Conservation (phyloP, 2,797 vertebrate species). For the Garrulus glandarius region DNA sequence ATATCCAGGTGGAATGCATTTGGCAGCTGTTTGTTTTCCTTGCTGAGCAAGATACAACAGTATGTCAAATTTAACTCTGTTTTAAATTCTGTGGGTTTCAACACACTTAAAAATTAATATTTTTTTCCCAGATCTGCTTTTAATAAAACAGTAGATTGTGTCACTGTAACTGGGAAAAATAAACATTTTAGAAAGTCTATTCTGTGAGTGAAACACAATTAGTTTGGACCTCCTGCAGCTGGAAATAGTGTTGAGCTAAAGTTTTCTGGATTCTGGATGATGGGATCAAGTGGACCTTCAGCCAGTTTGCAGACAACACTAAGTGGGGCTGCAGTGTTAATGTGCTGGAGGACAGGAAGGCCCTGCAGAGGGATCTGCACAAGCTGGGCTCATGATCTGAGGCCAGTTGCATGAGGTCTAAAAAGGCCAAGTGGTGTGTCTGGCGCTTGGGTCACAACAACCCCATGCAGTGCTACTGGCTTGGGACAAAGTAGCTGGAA, state of each 20-base stretch:
- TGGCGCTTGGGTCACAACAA: not conserved
- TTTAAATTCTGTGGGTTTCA: not conserved
- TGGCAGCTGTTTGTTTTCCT: not conserved
- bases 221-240: not conserved
- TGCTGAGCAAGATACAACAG: not conserved
- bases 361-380: not conserved
- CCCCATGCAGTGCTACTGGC: rapidly evolving
- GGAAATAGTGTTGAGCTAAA: not conserved
- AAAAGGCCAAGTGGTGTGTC: too few species aligned
- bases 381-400: not conserved
- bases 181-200: not conserved
- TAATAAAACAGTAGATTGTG: not conserved
- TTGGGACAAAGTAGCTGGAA: too few species aligned
- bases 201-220: not conserved
- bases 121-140: not conserved
- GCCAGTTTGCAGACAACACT: not conserved
- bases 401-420: too few species aligned
- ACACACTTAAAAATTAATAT: not conserved
- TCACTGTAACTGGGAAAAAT: not conserved
- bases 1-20: not conserved
- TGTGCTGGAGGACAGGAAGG: not conserved
- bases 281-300: not conserved
- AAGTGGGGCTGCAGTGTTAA: not conserved
- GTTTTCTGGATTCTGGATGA: not conserved
- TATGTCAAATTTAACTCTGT: not conserved